These are phyloP conservation scores for Hylia prasina DNA, from an alignment of 2,113 vertebrate species.

Conservation along the genomic window DNA sequence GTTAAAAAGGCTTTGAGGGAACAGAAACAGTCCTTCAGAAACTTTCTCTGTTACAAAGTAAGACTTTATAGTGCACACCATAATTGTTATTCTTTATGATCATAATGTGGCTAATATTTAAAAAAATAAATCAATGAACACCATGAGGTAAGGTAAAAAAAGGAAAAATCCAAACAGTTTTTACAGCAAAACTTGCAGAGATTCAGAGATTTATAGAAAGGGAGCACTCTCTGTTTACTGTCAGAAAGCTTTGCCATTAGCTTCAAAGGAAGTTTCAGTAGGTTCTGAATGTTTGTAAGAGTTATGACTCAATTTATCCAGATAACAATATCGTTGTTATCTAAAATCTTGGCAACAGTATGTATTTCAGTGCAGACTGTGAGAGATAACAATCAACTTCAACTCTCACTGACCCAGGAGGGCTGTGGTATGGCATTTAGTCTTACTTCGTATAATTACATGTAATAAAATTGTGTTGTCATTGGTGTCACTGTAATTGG, in stretches of 20 bases:
- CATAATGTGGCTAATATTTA: neutral
- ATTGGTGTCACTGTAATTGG: neutral
- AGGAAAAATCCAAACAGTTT: neutral
- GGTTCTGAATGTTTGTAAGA: neutral
- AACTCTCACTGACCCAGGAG: neutral
- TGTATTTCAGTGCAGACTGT: neutral
- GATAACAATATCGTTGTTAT: slow-evolving; percentile 4
- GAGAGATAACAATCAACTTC: neutral
- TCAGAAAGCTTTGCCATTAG: neutral
- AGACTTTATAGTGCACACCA: neutral
- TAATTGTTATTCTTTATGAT: neutral
- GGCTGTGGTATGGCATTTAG: neutral
- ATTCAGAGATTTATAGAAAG: neutral
- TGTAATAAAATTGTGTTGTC: neutral
- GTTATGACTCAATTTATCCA: neutral
- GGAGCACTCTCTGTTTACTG: neutral
- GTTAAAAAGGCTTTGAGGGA: neutral
- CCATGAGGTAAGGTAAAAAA: neutral
- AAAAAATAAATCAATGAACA: neutral
- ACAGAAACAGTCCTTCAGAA: neutral
- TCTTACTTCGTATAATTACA: neutral
- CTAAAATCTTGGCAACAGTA: neutral
- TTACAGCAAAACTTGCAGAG: neutral
- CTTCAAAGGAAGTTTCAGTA: neutral
- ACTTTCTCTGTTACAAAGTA: neutral